These are phyloP conservation scores for Drosophila greeni DNA, from an alignment of 2,888 invertebrate species.

Conservation along the genomic window DNA sequence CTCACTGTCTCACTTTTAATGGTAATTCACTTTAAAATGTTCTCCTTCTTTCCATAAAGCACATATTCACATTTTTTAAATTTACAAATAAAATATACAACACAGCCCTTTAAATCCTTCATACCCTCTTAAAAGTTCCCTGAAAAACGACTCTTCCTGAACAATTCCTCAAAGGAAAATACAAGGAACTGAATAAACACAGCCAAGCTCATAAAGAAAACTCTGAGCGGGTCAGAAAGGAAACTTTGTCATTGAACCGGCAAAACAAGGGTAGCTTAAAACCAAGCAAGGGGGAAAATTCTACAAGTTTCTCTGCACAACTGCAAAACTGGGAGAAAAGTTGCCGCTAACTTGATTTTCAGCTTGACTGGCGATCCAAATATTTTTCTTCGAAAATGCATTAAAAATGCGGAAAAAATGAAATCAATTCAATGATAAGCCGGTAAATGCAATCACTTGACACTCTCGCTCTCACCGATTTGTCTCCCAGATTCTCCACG, in stretches of 20 bases:
- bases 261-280: conserved; percentile 54
- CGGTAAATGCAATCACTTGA: conserved; percentile 34
- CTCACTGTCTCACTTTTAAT: background rate
- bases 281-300: conserved; percentile 36
- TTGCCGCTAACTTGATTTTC: conserved; percentile 69
- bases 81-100: background rate
- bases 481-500: conserved; percentile 92
- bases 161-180: conserved; percentile 18
- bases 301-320: conserved; percentile 47
- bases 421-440: conserved; percentile 32
- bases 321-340: conserved; percentile 37
- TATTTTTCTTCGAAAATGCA: conserved; percentile 57
- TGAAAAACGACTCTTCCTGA: background rate
- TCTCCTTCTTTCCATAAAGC: background rate
- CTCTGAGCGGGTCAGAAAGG: conserved; percentile 8
- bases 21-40: background rate
- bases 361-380: conserved; percentile 61
- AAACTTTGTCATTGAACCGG: conserved; percentile 52
- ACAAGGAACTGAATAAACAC: conserved; percentile 21
- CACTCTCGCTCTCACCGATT: conserved; percentile 83
- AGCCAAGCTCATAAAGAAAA: conserved; percentile 41
- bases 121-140: background rate
- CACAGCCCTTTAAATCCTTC: background rate
- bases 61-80: background rate
- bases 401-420: conserved; percentile 11